Conservation (phyloP, 2,888 invertebrate genomes). For the Leptinotarsa rubiginosa region DNA sequence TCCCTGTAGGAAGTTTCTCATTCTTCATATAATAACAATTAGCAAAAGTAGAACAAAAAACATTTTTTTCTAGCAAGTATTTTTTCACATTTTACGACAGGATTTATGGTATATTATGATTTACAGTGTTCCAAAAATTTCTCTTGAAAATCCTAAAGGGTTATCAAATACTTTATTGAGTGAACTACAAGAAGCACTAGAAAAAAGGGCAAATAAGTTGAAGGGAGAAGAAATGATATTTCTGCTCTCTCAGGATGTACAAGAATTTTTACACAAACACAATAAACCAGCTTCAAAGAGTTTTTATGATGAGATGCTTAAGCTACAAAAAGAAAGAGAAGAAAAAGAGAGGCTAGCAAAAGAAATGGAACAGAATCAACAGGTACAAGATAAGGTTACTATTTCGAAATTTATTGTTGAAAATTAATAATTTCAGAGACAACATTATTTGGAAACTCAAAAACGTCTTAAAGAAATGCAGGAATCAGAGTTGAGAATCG, state of each 20-base stretch:
- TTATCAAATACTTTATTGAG: constrained; percentile 78
- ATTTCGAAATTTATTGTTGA: constrained; percentile 12
- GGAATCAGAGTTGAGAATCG: constrained; percentile 74
- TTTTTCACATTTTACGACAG: no score
- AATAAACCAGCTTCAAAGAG: constrained; percentile 85
- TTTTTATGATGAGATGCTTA: constrained; percentile 92
- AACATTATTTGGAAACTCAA: constrained; percentile 55
- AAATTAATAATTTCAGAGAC: constrained; percentile 66
- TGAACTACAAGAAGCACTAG: constrained; percentile 73
- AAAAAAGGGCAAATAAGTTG: constrained; percentile 69
- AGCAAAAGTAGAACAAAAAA: no score
- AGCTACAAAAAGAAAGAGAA: constrained; percentile 76
- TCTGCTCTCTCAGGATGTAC: constrained; percentile 82
- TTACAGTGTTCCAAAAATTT: constrained; percentile 74
- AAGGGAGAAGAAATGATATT: constrained; percentile 90
- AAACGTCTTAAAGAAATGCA: constrained; percentile 73
- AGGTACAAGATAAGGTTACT: constrained; percentile 64
- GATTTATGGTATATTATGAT: background rate
- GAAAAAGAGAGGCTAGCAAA: constrained; percentile 73
- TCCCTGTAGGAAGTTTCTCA: no score
- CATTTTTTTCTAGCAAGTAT: no score
- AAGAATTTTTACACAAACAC: constrained; percentile 82
- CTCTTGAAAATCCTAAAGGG: constrained; percentile 81
- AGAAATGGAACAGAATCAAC: constrained; percentile 75
- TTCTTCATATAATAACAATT: no score